Conservation (phyloP, 2,797 vertebrate genomes). For the Craterocephalus amniculus region DNA sequence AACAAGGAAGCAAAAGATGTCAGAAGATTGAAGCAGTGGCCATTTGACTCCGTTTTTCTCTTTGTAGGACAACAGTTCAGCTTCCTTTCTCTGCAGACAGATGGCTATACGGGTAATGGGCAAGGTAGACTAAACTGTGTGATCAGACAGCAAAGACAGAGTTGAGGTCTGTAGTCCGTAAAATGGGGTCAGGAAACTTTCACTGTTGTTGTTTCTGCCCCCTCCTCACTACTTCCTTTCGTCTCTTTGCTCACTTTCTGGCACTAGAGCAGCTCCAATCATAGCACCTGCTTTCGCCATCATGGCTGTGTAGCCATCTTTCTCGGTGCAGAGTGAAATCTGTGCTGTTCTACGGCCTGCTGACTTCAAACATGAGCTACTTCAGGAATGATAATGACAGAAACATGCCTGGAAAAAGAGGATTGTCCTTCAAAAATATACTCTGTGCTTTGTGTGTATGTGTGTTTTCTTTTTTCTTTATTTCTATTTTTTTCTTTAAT, state of each 20-base stretch:
- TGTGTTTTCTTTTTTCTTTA: conserved; percentile 33
- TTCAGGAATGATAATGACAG: conserved; percentile 88
- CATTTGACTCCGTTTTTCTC: neutral
- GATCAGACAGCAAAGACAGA: conserved; percentile 47
- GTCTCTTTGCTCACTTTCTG: conserved; percentile 54
- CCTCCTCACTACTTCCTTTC: conserved; percentile 19
- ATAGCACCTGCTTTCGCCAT: conserved; percentile 82
- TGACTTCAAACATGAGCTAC: conserved; percentile 86
- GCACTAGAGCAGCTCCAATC: conserved; percentile 47
- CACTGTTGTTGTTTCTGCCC: conserved; percentile 15
- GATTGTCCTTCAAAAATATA: conserved; percentile 76
- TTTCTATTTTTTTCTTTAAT: conserved; percentile 5
- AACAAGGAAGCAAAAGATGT: neutral
- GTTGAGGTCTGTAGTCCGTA: conserved; percentile 36
- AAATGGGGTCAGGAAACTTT: conserved; percentile 50
- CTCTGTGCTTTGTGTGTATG: conserved; percentile 60
- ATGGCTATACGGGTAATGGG: conserved; percentile 24
- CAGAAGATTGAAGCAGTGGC: neutral
- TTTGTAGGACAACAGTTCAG: neutral
- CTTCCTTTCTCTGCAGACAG: conserved; percentile 1
- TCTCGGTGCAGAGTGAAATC: conserved; percentile 64
- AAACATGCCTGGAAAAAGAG: conserved; percentile 84
- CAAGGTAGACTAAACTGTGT: conserved; percentile 39
- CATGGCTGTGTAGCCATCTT: conserved; percentile 60
- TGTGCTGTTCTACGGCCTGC: conserved; percentile 75